These are phyloP conservation scores for Actinemys pallida DNA, from an alignment of 2,113 vertebrate species.

Conservation along the genomic window DNA sequence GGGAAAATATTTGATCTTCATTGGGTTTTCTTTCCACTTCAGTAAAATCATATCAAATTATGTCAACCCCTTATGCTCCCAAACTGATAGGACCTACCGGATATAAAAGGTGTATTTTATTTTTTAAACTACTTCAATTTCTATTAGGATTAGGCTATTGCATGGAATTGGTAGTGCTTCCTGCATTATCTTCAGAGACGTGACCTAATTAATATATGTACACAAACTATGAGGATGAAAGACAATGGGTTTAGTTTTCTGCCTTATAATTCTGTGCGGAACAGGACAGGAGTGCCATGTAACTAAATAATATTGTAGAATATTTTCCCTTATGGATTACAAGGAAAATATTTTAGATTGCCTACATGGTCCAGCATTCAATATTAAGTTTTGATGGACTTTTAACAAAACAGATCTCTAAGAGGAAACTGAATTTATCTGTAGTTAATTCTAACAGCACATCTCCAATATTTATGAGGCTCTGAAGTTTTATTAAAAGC, in stretches of 20 bases:
- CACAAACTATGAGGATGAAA: not conserved
- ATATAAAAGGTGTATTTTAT: not conserved
- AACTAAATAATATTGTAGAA: not conserved
- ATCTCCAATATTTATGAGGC: not conserved
- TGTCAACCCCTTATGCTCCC: not conserved
- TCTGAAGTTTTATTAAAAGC: not conserved
- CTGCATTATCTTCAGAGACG: not conserved
- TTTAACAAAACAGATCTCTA: not conserved
- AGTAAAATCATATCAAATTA: not conserved
- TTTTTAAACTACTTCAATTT: not conserved
- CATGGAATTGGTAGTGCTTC: not conserved
- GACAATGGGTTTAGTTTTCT: not conserved
- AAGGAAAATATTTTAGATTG: slow-evolving; percentile 8
- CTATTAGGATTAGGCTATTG: not conserved
- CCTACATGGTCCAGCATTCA: not conserved
- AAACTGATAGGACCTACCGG: not conserved
- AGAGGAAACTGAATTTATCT: not conserved
- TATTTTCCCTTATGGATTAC: not conserved
- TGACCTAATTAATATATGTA: not conserved
- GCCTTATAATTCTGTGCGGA: not conserved
- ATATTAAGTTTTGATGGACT: not conserved
- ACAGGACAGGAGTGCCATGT: not conserved
- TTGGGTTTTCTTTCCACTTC: not conserved
- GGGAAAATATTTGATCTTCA: not conserved
- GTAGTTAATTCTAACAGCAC: not conserved